Evolutionary conservation across 2,113 vertebrate genomes (phyloP).

Genomic region (Carassius auratus): DNA sequence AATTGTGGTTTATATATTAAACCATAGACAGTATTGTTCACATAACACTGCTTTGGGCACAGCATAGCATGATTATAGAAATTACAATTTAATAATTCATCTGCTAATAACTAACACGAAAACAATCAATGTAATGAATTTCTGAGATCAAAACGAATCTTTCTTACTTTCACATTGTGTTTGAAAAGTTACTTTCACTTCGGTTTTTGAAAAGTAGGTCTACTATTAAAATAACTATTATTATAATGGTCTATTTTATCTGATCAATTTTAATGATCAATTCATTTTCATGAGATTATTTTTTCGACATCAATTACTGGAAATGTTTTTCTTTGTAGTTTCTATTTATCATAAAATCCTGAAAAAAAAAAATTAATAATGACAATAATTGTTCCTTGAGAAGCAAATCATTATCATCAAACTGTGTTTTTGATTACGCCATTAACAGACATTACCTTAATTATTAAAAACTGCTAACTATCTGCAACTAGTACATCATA

Average conservation of each 20-base stretch:
- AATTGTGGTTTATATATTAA: background rate
- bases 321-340: background rate
- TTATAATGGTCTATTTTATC: background rate
- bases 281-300: background rate
- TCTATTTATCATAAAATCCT: background rate
- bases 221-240: background rate
- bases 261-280: too few species aligned
- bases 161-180: background rate
- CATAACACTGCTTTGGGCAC: background rate
- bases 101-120: background rate
- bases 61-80: background rate
- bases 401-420: background rate
- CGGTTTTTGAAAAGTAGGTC: background rate
- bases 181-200: too few species aligned
- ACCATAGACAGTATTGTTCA: background rate
- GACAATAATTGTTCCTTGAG: background rate
- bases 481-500: background rate
- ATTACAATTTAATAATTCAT: background rate
- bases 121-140: background rate
- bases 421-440: too few species aligned
- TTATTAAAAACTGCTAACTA: background rate
- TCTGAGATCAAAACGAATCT: background rate
- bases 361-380: too few species aligned
- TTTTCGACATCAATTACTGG: background rate
- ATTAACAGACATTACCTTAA: background rate